These are phyloP conservation scores for Phymorhynchus buccinoides DNA, from an alignment of 1,140 invertebrate species.

Conservation along the genomic window DNA sequence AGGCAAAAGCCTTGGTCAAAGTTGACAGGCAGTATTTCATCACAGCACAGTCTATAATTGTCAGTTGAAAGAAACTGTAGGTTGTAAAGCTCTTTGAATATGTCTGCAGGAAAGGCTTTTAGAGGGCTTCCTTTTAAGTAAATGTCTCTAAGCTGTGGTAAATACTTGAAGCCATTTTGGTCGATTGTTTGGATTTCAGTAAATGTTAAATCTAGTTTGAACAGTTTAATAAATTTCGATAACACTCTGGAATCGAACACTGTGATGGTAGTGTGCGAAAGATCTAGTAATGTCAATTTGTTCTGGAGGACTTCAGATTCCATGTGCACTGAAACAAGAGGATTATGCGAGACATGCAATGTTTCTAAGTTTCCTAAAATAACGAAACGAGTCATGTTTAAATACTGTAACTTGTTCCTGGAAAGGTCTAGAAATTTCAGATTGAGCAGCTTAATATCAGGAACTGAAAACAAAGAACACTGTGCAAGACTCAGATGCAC, in stretches of 20 bases:
- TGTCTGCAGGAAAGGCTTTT: too few relatives aligned
- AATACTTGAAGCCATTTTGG: background rate
- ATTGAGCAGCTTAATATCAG: background rate
- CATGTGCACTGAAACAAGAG: background rate
- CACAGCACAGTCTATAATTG: background rate
- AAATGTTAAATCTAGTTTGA: too few relatives aligned
- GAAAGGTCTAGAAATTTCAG: background rate
- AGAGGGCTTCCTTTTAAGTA: background rate
- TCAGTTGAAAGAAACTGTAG: background rate
- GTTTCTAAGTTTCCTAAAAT: background rate
- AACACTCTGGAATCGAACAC: too few relatives aligned
- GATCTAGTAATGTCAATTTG: background rate
- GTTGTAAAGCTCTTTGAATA: background rate
- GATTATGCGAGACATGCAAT: background rate
- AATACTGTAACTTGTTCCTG: background rate
- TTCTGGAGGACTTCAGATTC: too few relatives aligned
- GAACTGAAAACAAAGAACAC: too few relatives aligned
- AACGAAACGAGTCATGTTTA: background rate
- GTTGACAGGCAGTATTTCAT: too few relatives aligned
- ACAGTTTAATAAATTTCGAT: too few relatives aligned
- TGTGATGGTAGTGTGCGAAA: background rate
- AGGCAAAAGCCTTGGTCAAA: background rate
- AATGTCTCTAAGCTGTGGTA: background rate
- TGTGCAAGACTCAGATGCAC: background rate
- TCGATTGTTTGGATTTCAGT: background rate